Conservation (phyloP, 2,888 invertebrate genomes). For the Phania funesta region DNA sequence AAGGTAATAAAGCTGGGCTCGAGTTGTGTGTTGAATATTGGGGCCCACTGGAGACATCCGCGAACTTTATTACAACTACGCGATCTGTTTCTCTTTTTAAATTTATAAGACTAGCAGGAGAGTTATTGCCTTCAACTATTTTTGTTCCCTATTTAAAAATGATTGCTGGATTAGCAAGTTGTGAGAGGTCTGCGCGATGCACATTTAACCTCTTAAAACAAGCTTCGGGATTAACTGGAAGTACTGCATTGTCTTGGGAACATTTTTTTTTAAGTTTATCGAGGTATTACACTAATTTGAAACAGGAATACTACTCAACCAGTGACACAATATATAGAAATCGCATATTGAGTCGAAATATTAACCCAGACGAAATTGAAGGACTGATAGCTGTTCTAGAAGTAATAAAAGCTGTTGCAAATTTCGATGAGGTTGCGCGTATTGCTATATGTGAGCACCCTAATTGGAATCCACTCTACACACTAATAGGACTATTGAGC, state of each 20-base stretch:
- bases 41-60: constrained; percentile 80
- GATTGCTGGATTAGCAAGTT: constrained; percentile 90
- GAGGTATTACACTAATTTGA: constrained; percentile 86
- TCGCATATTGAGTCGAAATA: constrained; percentile 82
- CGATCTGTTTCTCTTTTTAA: constrained; percentile 92
- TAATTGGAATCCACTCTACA: constrained; percentile 91
- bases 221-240: constrained; percentile 82
- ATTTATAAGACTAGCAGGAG: constrained; percentile 93
- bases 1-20: constrained; percentile 85
- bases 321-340: constrained; percentile 85
- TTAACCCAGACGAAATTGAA: constrained; percentile 90
- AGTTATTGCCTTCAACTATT: constrained; percentile 89
- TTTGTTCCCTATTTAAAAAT: constrained; percentile 94
- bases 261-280: constrained; percentile 91
- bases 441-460: constrained; percentile 92
- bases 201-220: constrained; percentile 89
- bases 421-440: constrained; percentile 89
- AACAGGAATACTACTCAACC: constrained; percentile 85
- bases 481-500: constrained; percentile 90
- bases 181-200: constrained; percentile 87
- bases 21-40: constrained; percentile 91
- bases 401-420: constrained; percentile 89
- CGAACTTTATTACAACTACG: constrained; percentile 80
- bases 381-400: constrained; percentile 91
- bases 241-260: constrained; percentile 87